Conservation (phyloP, 1,140 invertebrate genomes). For the Araneus ventricosus region DNA sequence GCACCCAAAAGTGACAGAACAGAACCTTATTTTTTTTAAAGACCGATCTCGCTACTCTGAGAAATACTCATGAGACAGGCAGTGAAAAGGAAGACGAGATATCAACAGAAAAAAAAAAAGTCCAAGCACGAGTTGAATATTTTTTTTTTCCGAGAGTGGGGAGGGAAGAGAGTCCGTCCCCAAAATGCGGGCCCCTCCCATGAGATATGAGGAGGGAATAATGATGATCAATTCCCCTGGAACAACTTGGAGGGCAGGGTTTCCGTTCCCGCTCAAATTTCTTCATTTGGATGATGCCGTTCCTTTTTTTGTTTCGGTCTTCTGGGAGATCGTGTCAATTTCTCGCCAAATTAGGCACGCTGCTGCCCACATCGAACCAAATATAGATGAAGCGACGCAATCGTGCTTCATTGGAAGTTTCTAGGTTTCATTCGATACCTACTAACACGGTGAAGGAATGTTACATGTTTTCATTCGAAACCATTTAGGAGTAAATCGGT, state of each 20-base stretch:
- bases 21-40: not conserved
- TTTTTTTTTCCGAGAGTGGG: not conserved
- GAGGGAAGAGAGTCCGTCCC: not conserved
- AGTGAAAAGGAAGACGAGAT: slow-evolving; percentile 38
- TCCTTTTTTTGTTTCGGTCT: not conserved
- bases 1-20: not conserved
- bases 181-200: slow-evolving; percentile 24
- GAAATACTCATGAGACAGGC: slow-evolving; percentile 37
- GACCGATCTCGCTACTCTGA: not conserved
- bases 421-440: not conserved
- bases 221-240: slow-evolving; percentile 23
- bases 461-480: not conserved
- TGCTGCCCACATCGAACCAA: not conserved
- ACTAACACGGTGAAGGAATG: not conserved
- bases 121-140: not conserved
- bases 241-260: slow-evolving; percentile 25
- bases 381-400: not conserved
- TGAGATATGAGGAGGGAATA: slow-evolving; percentile 60
- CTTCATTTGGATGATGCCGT: slow-evolving; percentile 24
- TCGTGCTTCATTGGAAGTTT: not conserved
- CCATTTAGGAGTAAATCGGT: not conserved
- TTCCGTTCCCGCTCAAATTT: slow-evolving; percentile 32
- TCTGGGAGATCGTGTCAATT: slow-evolving; percentile 36
- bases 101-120: slow-evolving; percentile 1
- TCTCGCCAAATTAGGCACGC: slow-evolving; percentile 37